Percentiles rank a stretch among this genome's conserved stretches.
Conservation (phyloP, 2,113 vertebrate genomes). For the Bungarus multicinctus region DNA sequence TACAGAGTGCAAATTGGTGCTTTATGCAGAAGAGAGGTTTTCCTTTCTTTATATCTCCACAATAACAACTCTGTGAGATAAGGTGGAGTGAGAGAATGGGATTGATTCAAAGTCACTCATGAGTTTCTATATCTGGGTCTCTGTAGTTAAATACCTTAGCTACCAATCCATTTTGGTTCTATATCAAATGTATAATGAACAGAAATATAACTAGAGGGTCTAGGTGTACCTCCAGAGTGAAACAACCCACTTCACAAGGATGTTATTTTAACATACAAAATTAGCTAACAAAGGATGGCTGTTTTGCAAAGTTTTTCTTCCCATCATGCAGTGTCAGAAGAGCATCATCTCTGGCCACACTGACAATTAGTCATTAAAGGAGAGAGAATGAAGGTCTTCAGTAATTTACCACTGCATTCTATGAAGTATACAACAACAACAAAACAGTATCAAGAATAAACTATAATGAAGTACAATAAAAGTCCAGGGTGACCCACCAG, state of each 20-base stretch:
- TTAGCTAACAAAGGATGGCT: not conserved
- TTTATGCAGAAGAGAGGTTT: not conserved
- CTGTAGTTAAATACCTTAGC: not conserved
- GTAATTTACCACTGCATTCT: not conserved
- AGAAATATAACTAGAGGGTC: not conserved
- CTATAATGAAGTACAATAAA: not conserved
- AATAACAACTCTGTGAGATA: not conserved
- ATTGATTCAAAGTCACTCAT: not conserved
- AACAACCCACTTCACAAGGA: not conserved
- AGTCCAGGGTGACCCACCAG: not conserved
- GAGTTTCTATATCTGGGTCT: not conserved
- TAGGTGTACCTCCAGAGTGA: not conserved
- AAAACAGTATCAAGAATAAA: not conserved
- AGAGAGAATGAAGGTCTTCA: not conserved
- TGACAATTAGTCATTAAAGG: not conserved
- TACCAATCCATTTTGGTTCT: not conserved
- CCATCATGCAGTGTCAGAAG: not conserved
- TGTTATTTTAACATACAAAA: not conserved
- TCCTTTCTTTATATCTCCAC: not conserved
- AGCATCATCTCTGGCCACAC: not conserved
- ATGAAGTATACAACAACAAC: not conserved
- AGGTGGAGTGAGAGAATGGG: not conserved
- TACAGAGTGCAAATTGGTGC: not conserved
- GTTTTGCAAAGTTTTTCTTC: not conserved
- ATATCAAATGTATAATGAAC: not conserved